These are phyloP conservation scores for Nasonia vitripennis DNA, from an alignment of 1,140 invertebrate species.

Conservation along the genomic window DNA sequence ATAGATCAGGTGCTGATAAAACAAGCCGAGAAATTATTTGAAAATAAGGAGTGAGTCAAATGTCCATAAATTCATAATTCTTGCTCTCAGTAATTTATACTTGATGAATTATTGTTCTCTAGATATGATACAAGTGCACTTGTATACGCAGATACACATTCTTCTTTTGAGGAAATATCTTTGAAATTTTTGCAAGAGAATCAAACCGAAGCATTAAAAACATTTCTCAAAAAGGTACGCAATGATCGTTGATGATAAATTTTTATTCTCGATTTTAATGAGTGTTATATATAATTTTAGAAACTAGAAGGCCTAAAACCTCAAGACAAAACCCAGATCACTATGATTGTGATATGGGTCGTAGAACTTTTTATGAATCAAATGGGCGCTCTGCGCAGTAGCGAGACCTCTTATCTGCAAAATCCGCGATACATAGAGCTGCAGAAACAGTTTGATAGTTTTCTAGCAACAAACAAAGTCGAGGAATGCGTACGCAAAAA, in stretches of 20 bases:
- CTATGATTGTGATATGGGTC: conserved; percentile 95
- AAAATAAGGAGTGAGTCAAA: conserved; percentile 81
- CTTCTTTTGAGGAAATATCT: conserved; percentile 95
- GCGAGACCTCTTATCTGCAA: conserved; percentile 64
- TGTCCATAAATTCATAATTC: not conserved
- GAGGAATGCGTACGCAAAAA: conserved; percentile 85
- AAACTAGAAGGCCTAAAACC: conserved; percentile 76
- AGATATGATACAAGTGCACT: conserved; percentile 89
- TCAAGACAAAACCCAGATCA: conserved; percentile 88
- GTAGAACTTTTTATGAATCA: conserved; percentile 94
- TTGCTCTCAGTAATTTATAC: not conserved
- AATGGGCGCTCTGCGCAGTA: conserved; percentile 82
- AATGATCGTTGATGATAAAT: not conserved
- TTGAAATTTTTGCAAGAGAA: conserved; percentile 92
- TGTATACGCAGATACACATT: conserved; percentile 90
- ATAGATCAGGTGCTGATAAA: conserved; percentile 90
- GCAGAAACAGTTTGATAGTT: conserved; percentile 89
- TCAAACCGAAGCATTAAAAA: conserved; percentile 90
- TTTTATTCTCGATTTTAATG: not conserved
- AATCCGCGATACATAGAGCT: conserved; percentile 78
- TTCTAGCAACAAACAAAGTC: conserved; percentile 81
- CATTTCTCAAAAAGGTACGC: conserved; percentile 85
- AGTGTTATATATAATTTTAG: conserved; percentile 57
- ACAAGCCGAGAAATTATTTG: conserved; percentile 92
- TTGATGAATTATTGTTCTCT: conserved; percentile 45